These are phyloP conservation scores for Chaetogeoica ovagalla DNA, from an alignment of 2,888 invertebrate genomes.

Conservation along the genomic window DNA sequence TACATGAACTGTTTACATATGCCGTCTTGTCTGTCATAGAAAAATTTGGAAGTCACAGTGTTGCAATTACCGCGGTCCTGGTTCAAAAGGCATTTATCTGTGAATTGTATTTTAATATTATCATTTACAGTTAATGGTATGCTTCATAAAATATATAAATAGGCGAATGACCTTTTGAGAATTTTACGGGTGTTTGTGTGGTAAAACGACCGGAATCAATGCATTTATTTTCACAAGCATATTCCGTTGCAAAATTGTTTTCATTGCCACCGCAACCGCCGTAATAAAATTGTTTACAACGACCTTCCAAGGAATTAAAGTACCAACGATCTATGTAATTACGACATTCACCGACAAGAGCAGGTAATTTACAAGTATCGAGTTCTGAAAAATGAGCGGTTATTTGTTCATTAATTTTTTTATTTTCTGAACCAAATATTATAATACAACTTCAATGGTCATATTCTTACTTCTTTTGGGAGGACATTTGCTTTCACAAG, in stretches of 20 bases:
- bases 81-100: constrained; percentile 72
- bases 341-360: constrained; percentile 75
- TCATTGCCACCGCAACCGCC: constrained; percentile 91
- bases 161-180: constrained; percentile 33
- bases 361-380: constrained; percentile 75
- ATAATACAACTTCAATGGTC: not conserved
- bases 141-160: not conserved
- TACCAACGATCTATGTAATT: constrained; percentile 79
- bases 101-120: constrained; percentile 53
- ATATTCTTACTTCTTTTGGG: constrained; percentile 72
- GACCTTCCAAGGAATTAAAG: constrained; percentile 74
- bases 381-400: constrained; percentile 61
- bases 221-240: constrained; percentile 71
- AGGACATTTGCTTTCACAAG: constrained; percentile 79
- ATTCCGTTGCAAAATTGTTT: constrained; percentile 77
- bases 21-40: constrained; percentile 69
- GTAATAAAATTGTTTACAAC: constrained; percentile 81
- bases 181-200: constrained; percentile 14
- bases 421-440: not conserved
- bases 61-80: constrained; percentile 71
- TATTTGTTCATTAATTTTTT: not conserved
- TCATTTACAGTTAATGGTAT: not conserved
- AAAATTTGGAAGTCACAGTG: constrained; percentile 65
- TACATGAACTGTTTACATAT: constrained; percentile 75
- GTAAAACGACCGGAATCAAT: constrained; percentile 58